phyloP scores from a whole-genome alignment of 2,113 vertebrate genomes.

The Zosterops lateralis region DNA sequence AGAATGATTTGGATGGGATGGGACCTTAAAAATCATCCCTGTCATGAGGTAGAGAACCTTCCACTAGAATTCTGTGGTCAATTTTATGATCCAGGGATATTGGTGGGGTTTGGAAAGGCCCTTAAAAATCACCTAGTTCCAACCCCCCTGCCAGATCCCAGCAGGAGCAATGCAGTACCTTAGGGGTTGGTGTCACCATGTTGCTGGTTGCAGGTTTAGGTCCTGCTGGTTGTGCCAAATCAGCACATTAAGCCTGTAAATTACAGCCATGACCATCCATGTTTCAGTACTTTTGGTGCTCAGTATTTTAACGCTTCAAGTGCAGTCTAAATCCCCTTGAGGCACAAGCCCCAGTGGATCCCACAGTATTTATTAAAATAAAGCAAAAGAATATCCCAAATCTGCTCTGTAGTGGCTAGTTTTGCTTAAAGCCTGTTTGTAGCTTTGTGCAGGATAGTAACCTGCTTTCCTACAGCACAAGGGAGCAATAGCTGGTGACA shows the following conservation, averaged over 20 bases:
- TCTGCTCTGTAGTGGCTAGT: neutral
- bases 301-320: neutral
- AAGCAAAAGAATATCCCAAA: neutral
- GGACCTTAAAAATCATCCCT: neutral
- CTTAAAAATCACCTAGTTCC: neutral
- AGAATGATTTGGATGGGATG: neutral
- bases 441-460: neutral
- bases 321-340: neutral
- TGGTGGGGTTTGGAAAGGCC: neutral
- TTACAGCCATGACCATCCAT: neutral
- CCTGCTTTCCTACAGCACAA: rapidly evolving
- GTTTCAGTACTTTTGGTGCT: neutral
- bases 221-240: neutral
- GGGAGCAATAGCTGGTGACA: neutral
- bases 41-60: too few species aligned
- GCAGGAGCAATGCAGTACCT: neutral
- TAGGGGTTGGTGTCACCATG: neutral
- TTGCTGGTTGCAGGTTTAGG: neutral
- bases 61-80: neutral
- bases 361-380: neutral
- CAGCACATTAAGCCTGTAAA: neutral
- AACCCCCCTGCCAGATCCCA: neutral
- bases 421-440: neutral
- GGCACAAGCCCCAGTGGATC: too few species aligned
- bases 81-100: neutral